phyloP scores from a whole-genome alignment of 2,113 vertebrate genomes.

The Neotragus pygmaeus region DNA sequence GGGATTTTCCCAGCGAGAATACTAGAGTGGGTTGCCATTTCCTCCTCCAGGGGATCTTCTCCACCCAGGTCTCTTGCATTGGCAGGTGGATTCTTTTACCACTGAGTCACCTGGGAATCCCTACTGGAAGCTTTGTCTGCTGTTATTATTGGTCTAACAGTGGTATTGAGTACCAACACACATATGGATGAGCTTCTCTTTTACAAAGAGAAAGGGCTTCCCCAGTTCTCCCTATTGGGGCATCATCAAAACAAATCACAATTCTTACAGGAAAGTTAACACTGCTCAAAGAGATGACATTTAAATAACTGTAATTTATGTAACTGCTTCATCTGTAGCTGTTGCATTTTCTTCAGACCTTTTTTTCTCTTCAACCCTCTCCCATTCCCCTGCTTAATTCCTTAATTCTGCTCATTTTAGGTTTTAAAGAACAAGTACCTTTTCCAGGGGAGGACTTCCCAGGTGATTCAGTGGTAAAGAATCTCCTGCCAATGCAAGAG shows the following conservation, averaged over 20 bases:
- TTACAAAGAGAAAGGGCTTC: not conserved
- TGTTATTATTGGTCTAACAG: not conserved
- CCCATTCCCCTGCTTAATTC: fast-evolving
- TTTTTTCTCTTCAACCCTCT: not conserved
- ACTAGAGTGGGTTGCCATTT: not conserved
- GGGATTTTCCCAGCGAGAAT: not conserved
- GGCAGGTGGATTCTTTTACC: not conserved
- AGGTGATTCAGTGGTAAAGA: too few species aligned
- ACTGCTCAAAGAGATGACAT: not conserved
- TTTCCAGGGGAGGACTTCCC: not conserved
- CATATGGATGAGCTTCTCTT: not conserved
- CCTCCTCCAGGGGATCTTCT: not conserved
- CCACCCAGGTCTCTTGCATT: not conserved
- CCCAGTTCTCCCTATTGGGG: not conserved
- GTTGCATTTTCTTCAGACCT: not conserved
- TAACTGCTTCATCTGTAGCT: not conserved
- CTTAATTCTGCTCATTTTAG: not conserved
- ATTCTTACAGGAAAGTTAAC: not conserved
- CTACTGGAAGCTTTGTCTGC: not conserved
- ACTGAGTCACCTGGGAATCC: not conserved
- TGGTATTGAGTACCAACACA: not conserved
- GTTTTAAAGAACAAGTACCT: not conserved
- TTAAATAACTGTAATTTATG: not conserved
- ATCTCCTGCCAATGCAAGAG: too few species aligned
- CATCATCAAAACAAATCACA: not conserved